A percentile compares a stretch with the other conserved stretches of the same genome.
Conservation (phyloP, 1,140 invertebrate species). For the Aphidius ervi region DNA sequence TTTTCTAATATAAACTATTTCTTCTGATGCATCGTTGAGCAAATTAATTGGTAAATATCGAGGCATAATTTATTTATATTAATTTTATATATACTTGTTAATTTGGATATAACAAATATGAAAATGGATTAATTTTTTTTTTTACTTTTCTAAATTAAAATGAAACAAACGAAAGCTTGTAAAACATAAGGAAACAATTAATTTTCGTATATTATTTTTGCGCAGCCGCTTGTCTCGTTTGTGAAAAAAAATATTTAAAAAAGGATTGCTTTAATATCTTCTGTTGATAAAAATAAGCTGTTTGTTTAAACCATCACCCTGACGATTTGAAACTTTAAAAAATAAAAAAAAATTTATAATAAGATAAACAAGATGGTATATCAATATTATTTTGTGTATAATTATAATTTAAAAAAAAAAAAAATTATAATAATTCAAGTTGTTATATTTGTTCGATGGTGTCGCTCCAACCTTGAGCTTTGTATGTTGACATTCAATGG, state of each 20-base stretch:
- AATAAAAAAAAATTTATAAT: too few species aligned
- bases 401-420: too few species aligned
- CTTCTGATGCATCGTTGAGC: constrained; percentile 31
- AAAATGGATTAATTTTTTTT: neutral
- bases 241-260: too few species aligned
- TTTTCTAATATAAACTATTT: constrained; percentile 41
- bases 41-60: constrained; percentile 31
- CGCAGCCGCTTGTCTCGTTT: too few species aligned
- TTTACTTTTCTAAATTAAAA: neutral
- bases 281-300: too few species aligned
- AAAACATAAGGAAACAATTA: neutral
- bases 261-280: too few species aligned
- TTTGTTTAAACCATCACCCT: too few species aligned
- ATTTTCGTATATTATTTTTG: too few species aligned
- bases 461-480: constrained; percentile 19
- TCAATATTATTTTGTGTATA: too few species aligned
- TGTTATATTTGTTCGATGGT: constrained; percentile 19
- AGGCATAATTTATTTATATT: constrained; percentile 33
- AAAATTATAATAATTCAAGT: too few species aligned
- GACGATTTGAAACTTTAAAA: too few species aligned
- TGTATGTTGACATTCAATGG: constrained; percentile 29
- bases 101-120: neutral
- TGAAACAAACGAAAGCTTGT: neutral
- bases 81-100: neutral
- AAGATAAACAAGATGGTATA: too few species aligned